phyloP scores from a whole-genome alignment of 1,140 invertebrate genomes.

The Araneus ventricosus region DNA sequence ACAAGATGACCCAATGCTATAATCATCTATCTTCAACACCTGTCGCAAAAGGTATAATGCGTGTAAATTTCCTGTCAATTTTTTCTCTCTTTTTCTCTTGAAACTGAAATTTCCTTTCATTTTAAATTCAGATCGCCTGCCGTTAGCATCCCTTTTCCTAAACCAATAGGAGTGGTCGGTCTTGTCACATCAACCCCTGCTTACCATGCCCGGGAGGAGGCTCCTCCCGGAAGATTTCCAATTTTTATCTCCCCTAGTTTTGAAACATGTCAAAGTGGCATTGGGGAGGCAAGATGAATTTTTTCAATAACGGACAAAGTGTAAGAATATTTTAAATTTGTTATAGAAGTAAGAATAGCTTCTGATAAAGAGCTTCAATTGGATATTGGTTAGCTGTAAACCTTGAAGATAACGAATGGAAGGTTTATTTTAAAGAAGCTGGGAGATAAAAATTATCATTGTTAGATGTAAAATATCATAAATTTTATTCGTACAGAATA shows the following conservation, averaged over 20 bases:
- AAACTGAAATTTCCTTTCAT: constrained; percentile 65
- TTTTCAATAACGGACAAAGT: not conserved
- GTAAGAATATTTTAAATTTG: not conserved
- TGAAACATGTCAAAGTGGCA: not conserved
- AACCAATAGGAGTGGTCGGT: constrained; percentile 28
- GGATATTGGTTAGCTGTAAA: too few species aligned
- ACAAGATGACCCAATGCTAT: constrained; percentile 36
- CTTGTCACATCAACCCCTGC: constrained; percentile 35
- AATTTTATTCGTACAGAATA: too few species aligned
- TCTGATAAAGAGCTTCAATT: too few species aligned
- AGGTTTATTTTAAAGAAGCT: too few species aligned
- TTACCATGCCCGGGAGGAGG: not conserved
- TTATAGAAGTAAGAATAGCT: not conserved
- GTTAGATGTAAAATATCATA: too few species aligned
- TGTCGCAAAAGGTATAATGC: constrained; percentile 56
- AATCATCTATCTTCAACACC: constrained; percentile 57
- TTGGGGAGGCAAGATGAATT: not conserved
- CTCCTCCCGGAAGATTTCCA: not conserved
- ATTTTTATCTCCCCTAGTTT: constrained; percentile 21
- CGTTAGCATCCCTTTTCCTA: not conserved
- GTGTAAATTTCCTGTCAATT: constrained; percentile 68
- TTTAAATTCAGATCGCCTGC: constrained; percentile 62
- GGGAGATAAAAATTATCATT: too few species aligned
- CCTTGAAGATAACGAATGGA: too few species aligned
- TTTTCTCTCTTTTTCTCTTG: constrained; percentile 2